Conservation (phyloP, 2,888 invertebrate species). For the Sphinx pinastri region DNA sequence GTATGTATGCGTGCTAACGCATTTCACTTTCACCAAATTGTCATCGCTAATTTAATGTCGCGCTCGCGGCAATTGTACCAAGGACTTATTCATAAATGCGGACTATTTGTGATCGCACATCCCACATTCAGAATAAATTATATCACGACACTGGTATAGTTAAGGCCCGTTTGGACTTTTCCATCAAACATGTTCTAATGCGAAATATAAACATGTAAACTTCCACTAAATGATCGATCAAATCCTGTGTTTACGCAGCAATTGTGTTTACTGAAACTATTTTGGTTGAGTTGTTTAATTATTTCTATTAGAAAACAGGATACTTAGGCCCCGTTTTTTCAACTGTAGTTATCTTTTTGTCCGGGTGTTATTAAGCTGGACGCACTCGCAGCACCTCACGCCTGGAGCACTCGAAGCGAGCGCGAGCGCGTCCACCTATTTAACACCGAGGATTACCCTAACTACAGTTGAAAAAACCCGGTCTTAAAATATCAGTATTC, state of each 20-base stretch:
- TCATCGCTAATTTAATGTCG: constrained; percentile 30
- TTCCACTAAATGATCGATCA: not conserved
- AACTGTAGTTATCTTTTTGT: too few relatives aligned
- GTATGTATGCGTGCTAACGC: constrained; percentile 74
- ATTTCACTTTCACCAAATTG: constrained; percentile 44
- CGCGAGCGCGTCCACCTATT: too few relatives aligned
- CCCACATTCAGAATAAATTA: constrained; percentile 38
- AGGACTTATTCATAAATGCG: constrained; percentile 56
- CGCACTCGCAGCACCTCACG: too few relatives aligned
- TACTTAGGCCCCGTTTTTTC: too few relatives aligned
- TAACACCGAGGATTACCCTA: too few relatives aligned
- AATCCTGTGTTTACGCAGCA: not conserved
- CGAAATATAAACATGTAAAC: constrained; percentile 10
- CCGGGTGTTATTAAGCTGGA: too few relatives aligned
- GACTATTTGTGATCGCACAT: constrained; percentile 42
- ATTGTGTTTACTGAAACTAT: not conserved
- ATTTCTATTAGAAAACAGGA: not conserved
- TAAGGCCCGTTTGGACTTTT: not conserved
- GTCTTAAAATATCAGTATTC: too few relatives aligned
- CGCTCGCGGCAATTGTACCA: constrained; percentile 51
- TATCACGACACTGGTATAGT: not conserved
- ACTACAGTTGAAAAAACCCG: too few relatives aligned
- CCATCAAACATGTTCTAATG: not conserved
- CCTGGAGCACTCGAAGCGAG: too few relatives aligned
- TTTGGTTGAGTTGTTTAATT: not conserved